Percentiles rank a stretch among this genome's conserved stretches.
These are phyloP conservation scores for Stenopsyche tienmushanensis DNA, from an alignment of 1,140 invertebrate species.

Conservation along the genomic window DNA sequence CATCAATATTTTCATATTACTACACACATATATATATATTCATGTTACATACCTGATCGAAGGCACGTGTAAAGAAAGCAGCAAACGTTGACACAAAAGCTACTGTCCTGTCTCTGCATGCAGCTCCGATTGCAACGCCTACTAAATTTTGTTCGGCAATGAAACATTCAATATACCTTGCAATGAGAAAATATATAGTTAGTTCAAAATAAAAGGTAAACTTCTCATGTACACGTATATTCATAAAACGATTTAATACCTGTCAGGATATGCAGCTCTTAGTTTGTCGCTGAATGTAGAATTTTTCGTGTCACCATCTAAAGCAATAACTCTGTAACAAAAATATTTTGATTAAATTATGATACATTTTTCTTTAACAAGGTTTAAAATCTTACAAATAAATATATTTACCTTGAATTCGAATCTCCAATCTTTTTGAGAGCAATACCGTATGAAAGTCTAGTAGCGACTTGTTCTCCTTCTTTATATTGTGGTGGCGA, in stretches of 20 bases:
- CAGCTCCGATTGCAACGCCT: conserved; percentile 91
- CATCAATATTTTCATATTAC: too few species aligned
- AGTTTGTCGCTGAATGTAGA: conserved; percentile 96
- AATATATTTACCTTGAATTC: conserved; percentile 58
- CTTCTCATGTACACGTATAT: too few species aligned
- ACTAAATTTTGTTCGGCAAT: conserved; percentile 99
- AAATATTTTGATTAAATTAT: conserved; percentile 6
- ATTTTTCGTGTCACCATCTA: conserved; percentile 98
- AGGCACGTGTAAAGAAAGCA: conserved; percentile 94
- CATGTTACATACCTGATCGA: conserved; percentile 75
- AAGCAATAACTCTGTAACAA: conserved; percentile 73
- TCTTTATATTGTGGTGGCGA: conserved; percentile 82
- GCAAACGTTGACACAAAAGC: conserved; percentile 97
- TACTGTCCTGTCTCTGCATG: conserved; percentile 84
- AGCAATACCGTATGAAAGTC: conserved; percentile 92
- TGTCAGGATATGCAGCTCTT: conserved; percentile 68
- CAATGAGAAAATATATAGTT: not conserved
- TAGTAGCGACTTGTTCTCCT: conserved; percentile 84
- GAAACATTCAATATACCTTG: conserved; percentile 96
- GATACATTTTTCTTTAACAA: not conserved
- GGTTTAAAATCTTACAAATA: not conserved
- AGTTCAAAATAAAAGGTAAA: conserved; percentile 13
- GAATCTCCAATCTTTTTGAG: conserved; percentile 85
- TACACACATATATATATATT: not conserved
- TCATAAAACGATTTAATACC: conserved; percentile 42